These are phyloP conservation scores for Chloroclysta siterata DNA, from an alignment of 2,888 invertebrate species.

Conservation along the genomic window DNA sequence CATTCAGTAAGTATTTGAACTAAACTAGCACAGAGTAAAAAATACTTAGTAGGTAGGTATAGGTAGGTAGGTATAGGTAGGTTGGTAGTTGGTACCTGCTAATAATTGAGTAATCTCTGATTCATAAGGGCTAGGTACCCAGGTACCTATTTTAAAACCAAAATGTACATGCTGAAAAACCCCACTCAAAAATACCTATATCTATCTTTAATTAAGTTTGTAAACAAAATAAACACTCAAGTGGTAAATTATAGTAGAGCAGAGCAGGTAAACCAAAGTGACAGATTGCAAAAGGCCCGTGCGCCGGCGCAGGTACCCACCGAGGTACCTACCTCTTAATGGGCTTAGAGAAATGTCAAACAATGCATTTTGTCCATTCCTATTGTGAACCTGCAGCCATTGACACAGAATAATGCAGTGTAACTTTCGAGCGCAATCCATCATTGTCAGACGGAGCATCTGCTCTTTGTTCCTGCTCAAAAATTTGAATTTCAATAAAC, in stretches of 20 bases:
- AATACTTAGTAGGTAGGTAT: too few species aligned
- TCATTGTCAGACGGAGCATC: slow-evolving; percentile 75
- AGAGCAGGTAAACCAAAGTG: slow-evolving; percentile 57
- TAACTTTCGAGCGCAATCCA: slow-evolving; percentile 61
- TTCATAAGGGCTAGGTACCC: background rate
- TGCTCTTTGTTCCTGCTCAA: slow-evolving; percentile 76
- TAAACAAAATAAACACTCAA: background rate
- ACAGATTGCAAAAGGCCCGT: slow-evolving; percentile 70
- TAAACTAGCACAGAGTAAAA: too few species aligned
- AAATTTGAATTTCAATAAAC: slow-evolving; percentile 78
- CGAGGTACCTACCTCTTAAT: slow-evolving; percentile 63
- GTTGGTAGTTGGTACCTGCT: too few species aligned
- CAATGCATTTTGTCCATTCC: slow-evolving; percentile 63
- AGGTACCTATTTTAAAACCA: background rate
- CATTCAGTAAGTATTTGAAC: background rate
- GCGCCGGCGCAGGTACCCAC: slow-evolving; percentile 64
- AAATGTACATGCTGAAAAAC: background rate
- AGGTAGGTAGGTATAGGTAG: background rate
- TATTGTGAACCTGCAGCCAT: slow-evolving; percentile 63
- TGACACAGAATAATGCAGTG: slow-evolving; percentile 31
- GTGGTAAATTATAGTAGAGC: slow-evolving; percentile 5
- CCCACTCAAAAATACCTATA: background rate
- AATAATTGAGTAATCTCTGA: background rate
- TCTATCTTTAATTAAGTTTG: background rate
- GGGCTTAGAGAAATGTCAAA: slow-evolving; percentile 63